Conservation (phyloP, 2,797 vertebrate species). For the Mus spretus region DNA sequence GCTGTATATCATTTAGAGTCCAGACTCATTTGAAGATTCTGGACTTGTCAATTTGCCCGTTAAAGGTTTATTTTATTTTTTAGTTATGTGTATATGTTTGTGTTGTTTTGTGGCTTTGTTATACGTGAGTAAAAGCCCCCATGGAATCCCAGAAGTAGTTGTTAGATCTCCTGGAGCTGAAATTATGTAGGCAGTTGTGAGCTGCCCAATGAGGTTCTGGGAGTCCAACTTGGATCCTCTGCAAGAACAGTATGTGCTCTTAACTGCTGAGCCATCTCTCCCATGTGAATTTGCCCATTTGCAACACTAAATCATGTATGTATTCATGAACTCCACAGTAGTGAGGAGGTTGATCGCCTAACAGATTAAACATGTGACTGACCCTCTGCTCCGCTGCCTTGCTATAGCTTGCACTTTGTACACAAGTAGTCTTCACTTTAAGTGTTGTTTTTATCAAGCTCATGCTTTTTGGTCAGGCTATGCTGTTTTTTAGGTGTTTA, state of each 20-base stretch:
- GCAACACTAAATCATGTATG: not conserved
- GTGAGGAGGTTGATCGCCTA: not conserved
- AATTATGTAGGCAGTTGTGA: not conserved
- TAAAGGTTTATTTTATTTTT: not conserved
- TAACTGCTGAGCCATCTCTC: not conserved
- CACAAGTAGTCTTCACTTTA: not conserved
- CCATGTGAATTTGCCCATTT: not conserved
- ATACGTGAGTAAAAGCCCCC: not conserved
- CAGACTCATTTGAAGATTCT: constrained; percentile 20
- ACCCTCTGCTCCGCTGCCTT: too few relatives aligned
- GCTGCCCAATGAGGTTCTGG: not conserved
- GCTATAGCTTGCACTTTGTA: not conserved
- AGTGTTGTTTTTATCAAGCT: not conserved
- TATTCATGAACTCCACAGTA: not conserved
- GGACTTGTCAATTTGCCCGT: not conserved
- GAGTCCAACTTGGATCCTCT: not conserved
- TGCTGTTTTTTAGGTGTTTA: not conserved
- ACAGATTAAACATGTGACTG: not conserved
- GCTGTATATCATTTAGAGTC: not conserved
- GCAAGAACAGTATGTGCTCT: not conserved
- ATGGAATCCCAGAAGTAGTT: not conserved
- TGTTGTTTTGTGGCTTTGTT: not conserved
- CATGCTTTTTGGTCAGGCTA: not conserved
- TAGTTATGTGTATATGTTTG: not conserved
- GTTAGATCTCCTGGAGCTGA: not conserved